These are phyloP conservation scores for Pyrocoelia pectoralis DNA, from an alignment of 2,888 invertebrate genomes.

Conservation along the genomic window DNA sequence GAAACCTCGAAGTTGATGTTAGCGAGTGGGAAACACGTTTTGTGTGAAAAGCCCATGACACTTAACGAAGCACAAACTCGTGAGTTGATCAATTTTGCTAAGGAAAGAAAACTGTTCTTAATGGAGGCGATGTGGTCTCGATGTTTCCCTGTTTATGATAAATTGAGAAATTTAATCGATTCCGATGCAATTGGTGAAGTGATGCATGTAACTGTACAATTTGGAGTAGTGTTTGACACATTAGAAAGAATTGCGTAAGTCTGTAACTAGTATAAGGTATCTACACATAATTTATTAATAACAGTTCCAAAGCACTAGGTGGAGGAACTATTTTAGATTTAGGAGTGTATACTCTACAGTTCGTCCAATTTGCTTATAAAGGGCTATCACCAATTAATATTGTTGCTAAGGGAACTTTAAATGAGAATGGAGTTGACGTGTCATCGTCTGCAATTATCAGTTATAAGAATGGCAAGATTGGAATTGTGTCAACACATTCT, in stretches of 20 bases:
- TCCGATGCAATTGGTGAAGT: constrained; percentile 75
- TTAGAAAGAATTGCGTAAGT: constrained; percentile 64
- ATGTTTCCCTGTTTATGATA: constrained; percentile 79
- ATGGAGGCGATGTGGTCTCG: constrained; percentile 93
- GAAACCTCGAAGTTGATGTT: constrained; percentile 75
- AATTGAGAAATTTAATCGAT: constrained; percentile 71
- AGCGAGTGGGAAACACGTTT: constrained; percentile 81
- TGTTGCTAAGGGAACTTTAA: constrained; percentile 72
- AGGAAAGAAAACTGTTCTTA: constrained; percentile 74
- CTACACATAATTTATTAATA: constrained; percentile 5
- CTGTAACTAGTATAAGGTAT: not conserved
- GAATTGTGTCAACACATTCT: constrained; percentile 68
- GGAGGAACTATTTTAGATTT: constrained; percentile 81
- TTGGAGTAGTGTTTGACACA: constrained; percentile 68
- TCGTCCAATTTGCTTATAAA: constrained; percentile 72
- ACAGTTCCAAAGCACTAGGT: constrained; percentile 63
- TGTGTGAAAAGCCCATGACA: constrained; percentile 91
- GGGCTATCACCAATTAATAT: constrained; percentile 73
- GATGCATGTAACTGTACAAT: constrained; percentile 70
- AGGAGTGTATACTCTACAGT: constrained; percentile 79
- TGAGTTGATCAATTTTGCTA: constrained; percentile 73
- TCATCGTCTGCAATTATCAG: constrained; percentile 71
- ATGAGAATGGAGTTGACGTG: constrained; percentile 75
- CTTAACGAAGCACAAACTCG: constrained; percentile 78
- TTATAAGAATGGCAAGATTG: constrained; percentile 70